Evolutionary conservation across 1,140 invertebrate genomes (phyloP).

Genomic region (Drosophila bifasciata): DNA sequence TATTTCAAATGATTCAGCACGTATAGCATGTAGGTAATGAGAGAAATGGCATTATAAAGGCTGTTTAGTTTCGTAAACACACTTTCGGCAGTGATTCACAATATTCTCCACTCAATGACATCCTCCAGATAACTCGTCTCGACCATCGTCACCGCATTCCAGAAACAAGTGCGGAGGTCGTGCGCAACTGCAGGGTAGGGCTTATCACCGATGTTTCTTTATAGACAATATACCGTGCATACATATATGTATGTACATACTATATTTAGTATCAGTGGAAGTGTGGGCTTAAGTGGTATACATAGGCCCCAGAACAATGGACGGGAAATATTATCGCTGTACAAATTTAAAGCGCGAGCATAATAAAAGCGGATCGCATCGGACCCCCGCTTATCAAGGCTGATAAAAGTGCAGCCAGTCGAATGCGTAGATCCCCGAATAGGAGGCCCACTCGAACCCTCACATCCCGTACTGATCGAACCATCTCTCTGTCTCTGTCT

Average conservation of each 20-base stretch:
- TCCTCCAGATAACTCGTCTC: too few species aligned
- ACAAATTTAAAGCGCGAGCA: conserved; percentile 14
- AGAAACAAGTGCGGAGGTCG: conserved; percentile 59
- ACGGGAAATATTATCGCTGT: conserved; percentile 27
- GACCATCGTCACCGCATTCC: conserved; percentile 7
- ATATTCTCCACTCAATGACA: too few species aligned
- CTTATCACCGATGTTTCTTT: conserved; percentile 63
- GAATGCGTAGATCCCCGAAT: conserved; percentile 35
- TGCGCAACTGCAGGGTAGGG: conserved; percentile 50
- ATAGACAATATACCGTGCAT: conserved; percentile 34
- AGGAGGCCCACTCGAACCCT: conserved; percentile 6
- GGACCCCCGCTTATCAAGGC: conserved; percentile 25
- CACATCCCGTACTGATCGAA: background rate
- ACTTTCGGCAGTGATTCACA: conserved; percentile 51
- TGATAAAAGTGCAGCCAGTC: conserved; percentile 40
- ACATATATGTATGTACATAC: conserved; percentile 7
- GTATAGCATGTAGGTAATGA: conserved; percentile 5
- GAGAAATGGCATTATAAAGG: background rate
- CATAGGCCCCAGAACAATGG: conserved; percentile 33
- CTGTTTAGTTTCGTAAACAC: conserved; percentile 24
- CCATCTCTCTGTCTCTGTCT: background rate
- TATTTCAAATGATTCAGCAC: conserved; percentile 29
- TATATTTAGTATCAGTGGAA: conserved; percentile 19
- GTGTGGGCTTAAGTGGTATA: conserved; percentile 19
- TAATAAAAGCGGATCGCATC: too few species aligned